Evolutionary conservation across 2,797 vertebrate species (phyloP).

Genomic region (Falco novaeseelandiae): DNA sequence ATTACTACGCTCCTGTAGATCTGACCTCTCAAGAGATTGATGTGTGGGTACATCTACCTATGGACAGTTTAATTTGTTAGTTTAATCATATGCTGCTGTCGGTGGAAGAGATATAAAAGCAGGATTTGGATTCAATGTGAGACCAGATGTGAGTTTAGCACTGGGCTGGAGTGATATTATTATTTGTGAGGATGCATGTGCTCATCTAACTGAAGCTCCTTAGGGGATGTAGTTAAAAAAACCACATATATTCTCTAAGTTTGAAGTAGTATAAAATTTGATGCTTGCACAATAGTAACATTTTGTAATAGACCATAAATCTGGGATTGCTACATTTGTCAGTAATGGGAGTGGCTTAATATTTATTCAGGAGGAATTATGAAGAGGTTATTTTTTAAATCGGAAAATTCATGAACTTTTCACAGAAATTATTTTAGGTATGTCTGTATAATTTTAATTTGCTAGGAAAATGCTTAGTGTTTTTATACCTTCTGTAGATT

Average conservation of each 20-base stretch:
- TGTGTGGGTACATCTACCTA: neutral
- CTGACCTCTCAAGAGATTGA: neutral
- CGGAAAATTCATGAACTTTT: neutral
- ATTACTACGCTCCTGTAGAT: neutral
- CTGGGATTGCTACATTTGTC: neutral
- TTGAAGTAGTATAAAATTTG: neutral
- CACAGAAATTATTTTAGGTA: neutral
- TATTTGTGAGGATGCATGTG: neutral
- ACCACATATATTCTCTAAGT: neutral
- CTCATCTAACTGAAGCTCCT: neutral
- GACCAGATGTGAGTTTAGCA: neutral
- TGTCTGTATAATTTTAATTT: neutral
- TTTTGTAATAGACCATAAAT: neutral
- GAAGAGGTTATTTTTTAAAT: neutral
- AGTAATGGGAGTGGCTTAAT: neutral
- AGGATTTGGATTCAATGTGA: neutral
- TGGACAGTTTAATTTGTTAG: neutral
- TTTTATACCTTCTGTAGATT: neutral
- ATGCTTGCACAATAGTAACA: neutral
- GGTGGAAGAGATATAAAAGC: neutral
- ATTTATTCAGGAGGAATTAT: neutral
- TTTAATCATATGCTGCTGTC: accelerated
- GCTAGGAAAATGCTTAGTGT: neutral
- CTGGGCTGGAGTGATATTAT: neutral
- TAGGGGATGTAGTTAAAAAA: neutral